Percentiles rank a stretch among this genome's conserved stretches.
These are phyloP conservation scores for Meloidogyne chitwoodi DNA, from an alignment of 1,140 invertebrate genomes.

Conservation along the genomic window DNA sequence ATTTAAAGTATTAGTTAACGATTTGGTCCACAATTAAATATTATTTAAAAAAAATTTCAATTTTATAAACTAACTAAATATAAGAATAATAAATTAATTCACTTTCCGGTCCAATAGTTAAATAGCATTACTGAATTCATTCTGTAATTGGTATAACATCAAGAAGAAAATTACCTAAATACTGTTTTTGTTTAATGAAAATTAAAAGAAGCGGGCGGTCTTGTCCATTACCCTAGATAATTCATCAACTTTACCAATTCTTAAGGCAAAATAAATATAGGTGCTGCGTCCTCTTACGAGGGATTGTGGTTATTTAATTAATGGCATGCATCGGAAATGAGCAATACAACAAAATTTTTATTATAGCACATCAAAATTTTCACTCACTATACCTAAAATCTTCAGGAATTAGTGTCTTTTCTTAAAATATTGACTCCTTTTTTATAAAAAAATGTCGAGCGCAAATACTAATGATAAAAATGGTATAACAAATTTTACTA, in stretches of 20 bases:
- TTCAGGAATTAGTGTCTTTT: too few species aligned
- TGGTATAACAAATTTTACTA: background rate
- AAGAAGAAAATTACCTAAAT: background rate
- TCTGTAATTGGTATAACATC: background rate
- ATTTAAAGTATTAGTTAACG: too few species aligned
- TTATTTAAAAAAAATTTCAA: background rate
- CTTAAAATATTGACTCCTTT: background rate
- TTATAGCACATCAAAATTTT: too few species aligned
- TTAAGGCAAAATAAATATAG: background rate
- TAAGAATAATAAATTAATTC: background rate
- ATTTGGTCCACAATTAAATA: too few species aligned
- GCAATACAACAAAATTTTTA: background rate
- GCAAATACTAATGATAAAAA: background rate
- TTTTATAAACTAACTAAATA: background rate
- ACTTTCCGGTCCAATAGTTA: background rate
- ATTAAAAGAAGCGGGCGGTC: background rate
- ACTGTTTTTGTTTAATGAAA: background rate
- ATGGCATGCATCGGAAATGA: background rate
- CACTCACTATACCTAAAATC: too few species aligned
- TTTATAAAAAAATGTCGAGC: background rate
- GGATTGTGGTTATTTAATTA: background rate
- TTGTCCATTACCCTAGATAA: too few species aligned
- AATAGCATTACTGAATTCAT: background rate
- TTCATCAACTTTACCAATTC: background rate
- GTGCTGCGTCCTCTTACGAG: background rate